Conservation (phyloP, 2,888 invertebrate species). For the Lordiphosa fenestrarum region DNA sequence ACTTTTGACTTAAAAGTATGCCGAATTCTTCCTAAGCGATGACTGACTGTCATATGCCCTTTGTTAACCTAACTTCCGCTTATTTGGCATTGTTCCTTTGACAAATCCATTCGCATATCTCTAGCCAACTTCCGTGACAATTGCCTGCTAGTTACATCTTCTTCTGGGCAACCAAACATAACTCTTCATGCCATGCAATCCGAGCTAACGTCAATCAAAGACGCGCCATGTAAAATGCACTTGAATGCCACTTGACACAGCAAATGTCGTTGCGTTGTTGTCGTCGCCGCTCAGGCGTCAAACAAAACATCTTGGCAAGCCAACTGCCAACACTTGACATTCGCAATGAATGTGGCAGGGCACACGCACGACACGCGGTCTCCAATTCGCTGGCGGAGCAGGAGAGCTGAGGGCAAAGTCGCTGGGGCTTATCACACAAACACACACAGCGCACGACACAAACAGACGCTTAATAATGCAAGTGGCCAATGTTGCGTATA, state of each 20-base stretch:
- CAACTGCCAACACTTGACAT: conserved; percentile 68
- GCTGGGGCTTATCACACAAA: conserved; percentile 59
- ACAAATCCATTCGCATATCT: conserved; percentile 21
- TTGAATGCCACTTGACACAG: conserved; percentile 66
- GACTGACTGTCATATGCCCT: too few relatives aligned
- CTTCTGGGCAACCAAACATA: conserved; percentile 3
- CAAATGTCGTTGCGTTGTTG: conserved; percentile 40
- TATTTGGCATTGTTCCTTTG: conserved; percentile 28
- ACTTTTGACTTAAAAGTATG: too few relatives aligned
- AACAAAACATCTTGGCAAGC: conserved; percentile 59
- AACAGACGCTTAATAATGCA: conserved; percentile 63
- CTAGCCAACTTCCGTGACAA: conserved; percentile 7
- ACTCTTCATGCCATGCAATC: conserved; percentile 3
- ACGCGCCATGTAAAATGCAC: conserved; percentile 54
- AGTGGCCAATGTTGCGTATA: conserved; percentile 73
- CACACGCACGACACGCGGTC: conserved; percentile 29
- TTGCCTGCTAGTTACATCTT: conserved; percentile 20
- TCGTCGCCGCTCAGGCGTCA: conserved; percentile 27
- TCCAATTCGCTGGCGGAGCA: conserved; percentile 13
- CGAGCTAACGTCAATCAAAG: conserved; percentile 60
- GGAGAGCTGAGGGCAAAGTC: conserved; percentile 20
- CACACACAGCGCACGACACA: conserved; percentile 15
- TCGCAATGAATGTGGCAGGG: conserved; percentile 60
- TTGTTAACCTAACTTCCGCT: not conserved
- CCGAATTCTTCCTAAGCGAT: too few relatives aligned